These are phyloP conservation scores for Andrena fulva DNA, from an alignment of 2,888 invertebrate species.

Conservation along the genomic window DNA sequence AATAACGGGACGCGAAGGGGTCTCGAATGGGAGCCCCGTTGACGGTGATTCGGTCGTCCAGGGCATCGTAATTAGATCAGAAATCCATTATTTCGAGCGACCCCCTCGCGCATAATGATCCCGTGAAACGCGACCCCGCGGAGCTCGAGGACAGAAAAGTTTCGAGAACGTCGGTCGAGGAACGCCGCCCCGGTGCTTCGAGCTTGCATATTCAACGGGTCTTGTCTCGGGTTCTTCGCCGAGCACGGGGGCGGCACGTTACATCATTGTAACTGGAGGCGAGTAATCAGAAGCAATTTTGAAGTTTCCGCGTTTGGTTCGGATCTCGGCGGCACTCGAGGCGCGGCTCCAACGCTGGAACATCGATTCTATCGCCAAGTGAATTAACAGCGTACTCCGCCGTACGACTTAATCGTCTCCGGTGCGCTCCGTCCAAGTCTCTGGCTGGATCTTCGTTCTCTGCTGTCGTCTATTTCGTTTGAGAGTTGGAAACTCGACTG, in stretches of 20 bases:
- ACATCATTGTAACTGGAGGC: constrained; percentile 3
- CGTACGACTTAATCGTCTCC: not conserved
- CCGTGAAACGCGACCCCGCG: not conserved
- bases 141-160: not conserved
- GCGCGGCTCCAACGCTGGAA: too few species aligned
- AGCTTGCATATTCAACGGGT: constrained; percentile 43
- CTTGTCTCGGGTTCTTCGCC: not conserved
- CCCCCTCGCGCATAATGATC: constrained; percentile 19
- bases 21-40: not conserved
- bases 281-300: constrained; percentile 23
- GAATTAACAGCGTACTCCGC: not conserved
- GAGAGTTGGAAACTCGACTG: not conserved
- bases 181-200: not conserved
- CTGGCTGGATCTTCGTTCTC: not conserved
- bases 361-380: not conserved
- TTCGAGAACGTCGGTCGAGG: not conserved
- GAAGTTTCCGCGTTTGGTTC: constrained; percentile 19
- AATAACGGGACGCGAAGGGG: not conserved
- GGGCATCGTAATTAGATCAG: constrained; percentile 36
- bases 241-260: not conserved
- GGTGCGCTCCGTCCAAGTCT: not conserved
- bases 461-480: not conserved
- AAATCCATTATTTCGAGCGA: constrained; percentile 43
- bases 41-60: not conserved
- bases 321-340: not conserved